phyloP scores from a whole-genome alignment of 1,140 invertebrate species.

The Lethocerus indicus region DNA sequence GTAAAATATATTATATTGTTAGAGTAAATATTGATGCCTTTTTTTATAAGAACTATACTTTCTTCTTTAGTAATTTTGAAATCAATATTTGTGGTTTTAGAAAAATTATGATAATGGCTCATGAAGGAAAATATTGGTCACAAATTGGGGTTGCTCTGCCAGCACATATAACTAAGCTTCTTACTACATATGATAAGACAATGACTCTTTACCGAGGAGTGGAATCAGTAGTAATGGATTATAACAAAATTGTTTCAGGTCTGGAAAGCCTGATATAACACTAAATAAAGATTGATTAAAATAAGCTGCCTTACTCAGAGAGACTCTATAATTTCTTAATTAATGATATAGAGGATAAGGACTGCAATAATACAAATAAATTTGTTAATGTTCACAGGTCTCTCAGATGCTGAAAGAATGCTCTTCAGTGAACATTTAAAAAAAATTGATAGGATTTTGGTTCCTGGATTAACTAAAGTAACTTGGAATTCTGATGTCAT shows the following conservation, averaged over 20 bases:
- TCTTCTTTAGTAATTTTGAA: no score
- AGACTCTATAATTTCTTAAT: no score
- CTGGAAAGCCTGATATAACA: no score
- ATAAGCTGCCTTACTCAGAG: no score
- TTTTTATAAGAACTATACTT: no score
- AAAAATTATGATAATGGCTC: conserved; percentile 36
- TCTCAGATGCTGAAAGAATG: conserved; percentile 33
- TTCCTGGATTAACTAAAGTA: neutral
- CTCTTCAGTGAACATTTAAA: conserved; percentile 37
- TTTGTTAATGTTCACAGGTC: conserved; percentile 19
- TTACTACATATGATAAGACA: conserved; percentile 43
- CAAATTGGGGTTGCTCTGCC: conserved; percentile 46
- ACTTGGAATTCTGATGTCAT: neutral
- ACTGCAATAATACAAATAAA: neutral
- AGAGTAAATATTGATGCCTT: no score
- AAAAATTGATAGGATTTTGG: conserved; percentile 12
- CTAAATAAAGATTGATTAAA: no score
- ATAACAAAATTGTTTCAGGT: conserved; percentile 57
- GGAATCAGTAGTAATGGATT: conserved; percentile 52
- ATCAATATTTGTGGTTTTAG: conserved; percentile 24
- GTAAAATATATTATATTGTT: no score
- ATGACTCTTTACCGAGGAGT: conserved; percentile 54
- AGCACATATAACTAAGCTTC: conserved; percentile 29
- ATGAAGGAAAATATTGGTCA: conserved; percentile 51
- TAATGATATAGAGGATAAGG: no score